Conservation (phyloP, 2,113 vertebrate genomes). For the Archocentrus centrarchus region DNA sequence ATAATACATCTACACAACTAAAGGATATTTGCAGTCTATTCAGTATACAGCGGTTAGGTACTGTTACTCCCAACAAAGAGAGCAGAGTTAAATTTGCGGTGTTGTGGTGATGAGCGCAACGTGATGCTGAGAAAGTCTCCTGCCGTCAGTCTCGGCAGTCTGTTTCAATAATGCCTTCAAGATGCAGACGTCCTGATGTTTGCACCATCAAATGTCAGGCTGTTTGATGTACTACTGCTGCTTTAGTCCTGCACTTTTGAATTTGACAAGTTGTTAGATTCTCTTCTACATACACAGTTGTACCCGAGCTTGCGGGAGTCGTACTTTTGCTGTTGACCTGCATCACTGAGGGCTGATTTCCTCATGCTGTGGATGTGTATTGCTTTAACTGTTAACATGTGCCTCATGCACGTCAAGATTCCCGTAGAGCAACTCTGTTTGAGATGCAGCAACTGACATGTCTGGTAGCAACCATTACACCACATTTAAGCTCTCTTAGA, state of each 20-base stretch:
- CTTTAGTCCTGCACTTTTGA: neutral
- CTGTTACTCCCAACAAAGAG: neutral
- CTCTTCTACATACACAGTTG: constrained; percentile 6
- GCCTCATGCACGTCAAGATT: neutral
- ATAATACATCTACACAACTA: neutral
- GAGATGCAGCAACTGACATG: neutral
- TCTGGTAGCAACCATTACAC: constrained; percentile 18
- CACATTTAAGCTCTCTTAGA: constrained; percentile 40
- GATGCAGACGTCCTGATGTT: constrained; percentile 14
- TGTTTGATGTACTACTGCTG: neutral
- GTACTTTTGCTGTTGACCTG: neutral
- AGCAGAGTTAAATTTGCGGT: neutral
- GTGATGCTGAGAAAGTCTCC: neutral
- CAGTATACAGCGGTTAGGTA: neutral
- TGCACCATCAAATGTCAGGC: neutral
- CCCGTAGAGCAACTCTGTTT: neutral
- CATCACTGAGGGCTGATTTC: neutral
- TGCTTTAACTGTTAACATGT: constrained; percentile 14
- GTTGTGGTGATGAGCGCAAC: neutral
- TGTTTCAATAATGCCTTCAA: neutral
- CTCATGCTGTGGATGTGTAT: neutral
- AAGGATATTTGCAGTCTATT: constrained; percentile 2
- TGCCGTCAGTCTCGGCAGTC: constrained; percentile 1
- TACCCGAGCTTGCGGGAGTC: neutral
- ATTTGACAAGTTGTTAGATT: constrained; percentile 24